Percentiles rank a stretch among this genome's conserved stretches.
Evolutionary conservation across 2,888 invertebrate genomes (phyloP).

Genomic region (Amphipoea oculea): DNA sequence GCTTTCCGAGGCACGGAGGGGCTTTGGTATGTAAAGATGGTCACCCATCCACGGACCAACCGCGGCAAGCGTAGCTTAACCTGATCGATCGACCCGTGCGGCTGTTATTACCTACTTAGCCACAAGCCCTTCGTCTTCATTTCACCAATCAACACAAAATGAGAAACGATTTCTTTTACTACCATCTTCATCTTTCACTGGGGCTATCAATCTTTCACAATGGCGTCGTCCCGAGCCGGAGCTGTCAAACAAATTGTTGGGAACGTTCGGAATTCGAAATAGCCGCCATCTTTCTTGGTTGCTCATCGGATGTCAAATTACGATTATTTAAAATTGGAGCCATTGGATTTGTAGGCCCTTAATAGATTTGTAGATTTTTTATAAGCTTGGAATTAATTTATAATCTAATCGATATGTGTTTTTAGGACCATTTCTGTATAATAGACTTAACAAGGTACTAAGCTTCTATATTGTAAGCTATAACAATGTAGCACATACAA

Average conservation of each 20-base stretch:
- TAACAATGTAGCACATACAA: no score
- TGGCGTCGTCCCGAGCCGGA: conserved; percentile 27
- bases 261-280: conserved; percentile 46
- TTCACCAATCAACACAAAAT: conserved; percentile 35
- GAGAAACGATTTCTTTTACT: conserved; percentile 22
- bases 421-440: no score
- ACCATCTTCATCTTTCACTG: conserved; percentile 21
- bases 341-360: neutral
- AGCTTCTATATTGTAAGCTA: no score
- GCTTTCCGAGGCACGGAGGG: no score
- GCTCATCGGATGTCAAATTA: conserved; percentile 18
- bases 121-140: neutral
- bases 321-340: conserved; percentile 9
- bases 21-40: no score
- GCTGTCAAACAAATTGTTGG: conserved; percentile 54
- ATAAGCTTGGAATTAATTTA: neutral
- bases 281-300: conserved; percentile 43
- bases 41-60: no score
- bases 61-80: no score
- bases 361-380: neutral
- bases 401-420: no score
- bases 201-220: conserved; percentile 41
- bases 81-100: no score
- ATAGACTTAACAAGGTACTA: no score
- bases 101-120: no score